Conservation (phyloP, 2,113 vertebrate species). For the Lethenteron reissneri region DNA sequence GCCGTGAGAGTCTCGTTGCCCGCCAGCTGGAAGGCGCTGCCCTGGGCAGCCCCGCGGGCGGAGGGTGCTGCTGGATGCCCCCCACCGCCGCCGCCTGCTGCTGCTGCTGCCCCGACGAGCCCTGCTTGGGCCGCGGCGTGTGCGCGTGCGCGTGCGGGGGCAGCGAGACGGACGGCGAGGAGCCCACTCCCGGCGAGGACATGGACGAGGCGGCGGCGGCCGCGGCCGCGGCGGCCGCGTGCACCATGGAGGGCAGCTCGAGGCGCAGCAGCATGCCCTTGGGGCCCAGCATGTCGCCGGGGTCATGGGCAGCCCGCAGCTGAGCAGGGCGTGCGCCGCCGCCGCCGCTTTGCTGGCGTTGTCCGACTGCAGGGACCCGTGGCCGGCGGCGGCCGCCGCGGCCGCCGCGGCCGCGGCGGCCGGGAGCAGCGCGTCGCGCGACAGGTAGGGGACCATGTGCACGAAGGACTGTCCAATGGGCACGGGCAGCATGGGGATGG, state of each 20-base stretch:
- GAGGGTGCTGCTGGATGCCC: not conserved
- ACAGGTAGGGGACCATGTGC: conserved; percentile 1
- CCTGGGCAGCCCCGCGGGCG: not conserved
- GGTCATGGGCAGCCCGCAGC: not conserved
- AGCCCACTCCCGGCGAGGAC: no score
- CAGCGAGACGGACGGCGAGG: no score
- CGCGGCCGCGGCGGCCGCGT: not conserved
- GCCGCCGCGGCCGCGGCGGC: not conserved
- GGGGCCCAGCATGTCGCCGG: not conserved
- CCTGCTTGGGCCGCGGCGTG: not conserved
- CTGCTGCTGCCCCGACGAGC: no score
- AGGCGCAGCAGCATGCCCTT: conserved; percentile 5
- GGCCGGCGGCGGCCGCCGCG: not conserved
- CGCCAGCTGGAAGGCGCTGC: conserved; percentile 2
- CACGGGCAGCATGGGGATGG: conserved; percentile 1
- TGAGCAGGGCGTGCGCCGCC: conserved; percentile 1
- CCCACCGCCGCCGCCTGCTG: no score
- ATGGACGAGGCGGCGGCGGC: not conserved
- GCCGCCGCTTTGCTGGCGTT: not conserved
- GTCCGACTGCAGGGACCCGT: not conserved
- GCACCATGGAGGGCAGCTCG: conserved; percentile 4
- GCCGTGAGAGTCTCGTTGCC: not conserved
- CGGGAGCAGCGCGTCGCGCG: not conserved
- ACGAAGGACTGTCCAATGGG: not conserved
- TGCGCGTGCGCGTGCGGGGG: not conserved